These are phyloP conservation scores for Drosophila macrothrix DNA, from an alignment of 2,888 invertebrate genomes.

Conservation along the genomic window DNA sequence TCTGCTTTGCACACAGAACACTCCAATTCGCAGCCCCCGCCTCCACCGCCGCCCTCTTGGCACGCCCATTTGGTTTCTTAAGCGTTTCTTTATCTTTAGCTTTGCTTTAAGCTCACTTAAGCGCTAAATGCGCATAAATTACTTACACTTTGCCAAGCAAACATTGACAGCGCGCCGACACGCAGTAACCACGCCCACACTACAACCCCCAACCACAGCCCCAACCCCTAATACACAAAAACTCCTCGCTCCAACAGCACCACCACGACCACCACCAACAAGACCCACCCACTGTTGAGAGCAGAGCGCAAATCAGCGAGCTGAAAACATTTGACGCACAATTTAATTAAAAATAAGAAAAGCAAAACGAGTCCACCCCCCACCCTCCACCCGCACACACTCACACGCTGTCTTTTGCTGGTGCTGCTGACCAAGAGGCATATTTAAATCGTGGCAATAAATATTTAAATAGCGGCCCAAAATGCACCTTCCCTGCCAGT, in stretches of 20 bases:
- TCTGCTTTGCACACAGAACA: not conserved
- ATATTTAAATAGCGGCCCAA: constrained; percentile 39
- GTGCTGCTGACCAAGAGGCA: constrained; percentile 6
- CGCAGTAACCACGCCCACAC: constrained; percentile 29
- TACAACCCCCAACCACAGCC: not conserved
- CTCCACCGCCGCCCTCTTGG: not conserved
- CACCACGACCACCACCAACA: not conserved
- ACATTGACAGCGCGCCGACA: constrained; percentile 70
- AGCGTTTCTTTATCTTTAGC: constrained; percentile 66
- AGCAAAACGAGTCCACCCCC: not conserved
- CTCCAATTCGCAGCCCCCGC: not conserved
- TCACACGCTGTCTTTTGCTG: not conserved
- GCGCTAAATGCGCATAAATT: constrained; percentile 80
- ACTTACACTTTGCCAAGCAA: constrained; percentile 78
- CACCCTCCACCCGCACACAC: not conserved
- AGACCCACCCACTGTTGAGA: constrained; percentile 10
- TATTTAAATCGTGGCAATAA: constrained; percentile 49
- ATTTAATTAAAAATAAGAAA: constrained; percentile 73
- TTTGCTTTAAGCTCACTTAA: constrained; percentile 75
- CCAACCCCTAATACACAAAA: constrained; percentile 1
- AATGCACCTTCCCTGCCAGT: not conserved
- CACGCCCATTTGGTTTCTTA: constrained; percentile 51
- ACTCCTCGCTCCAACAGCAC: not conserved
- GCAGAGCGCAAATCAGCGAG: constrained; percentile 59
- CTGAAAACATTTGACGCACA: constrained; percentile 77